A percentile compares a stretch with the other conserved stretches of the same genome.
Evolutionary conservation across 1,140 invertebrate species (phyloP).

Genomic region (Thaumetopoea pityocampa): DNA sequence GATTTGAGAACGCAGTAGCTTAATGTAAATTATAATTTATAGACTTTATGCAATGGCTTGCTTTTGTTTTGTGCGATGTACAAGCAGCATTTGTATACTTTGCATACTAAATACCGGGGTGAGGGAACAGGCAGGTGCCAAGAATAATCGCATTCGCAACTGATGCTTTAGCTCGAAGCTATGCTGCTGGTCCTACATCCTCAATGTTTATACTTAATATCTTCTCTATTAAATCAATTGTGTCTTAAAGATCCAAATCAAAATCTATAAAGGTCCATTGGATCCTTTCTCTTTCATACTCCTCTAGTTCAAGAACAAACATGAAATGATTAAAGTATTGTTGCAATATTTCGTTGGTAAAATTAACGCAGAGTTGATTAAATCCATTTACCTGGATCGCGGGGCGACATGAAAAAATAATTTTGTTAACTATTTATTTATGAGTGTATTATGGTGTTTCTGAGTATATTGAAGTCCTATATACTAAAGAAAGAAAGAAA

Average conservation of each 20-base stretch:
- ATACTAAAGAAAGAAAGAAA: constrained; percentile 20
- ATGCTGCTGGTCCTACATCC: constrained; percentile 45
- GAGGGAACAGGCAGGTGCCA: constrained; percentile 38
- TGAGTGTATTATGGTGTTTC: constrained; percentile 25
- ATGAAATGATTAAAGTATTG: constrained; percentile 98
- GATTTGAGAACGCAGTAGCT: constrained; percentile 8
- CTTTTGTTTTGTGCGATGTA: constrained; percentile 29
- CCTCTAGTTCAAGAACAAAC: constrained; percentile 97
- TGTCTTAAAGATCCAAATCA: constrained; percentile 93
- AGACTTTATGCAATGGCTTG: constrained; percentile 32
- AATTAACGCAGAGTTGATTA: constrained; percentile 98
- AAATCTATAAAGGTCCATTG: constrained; percentile 96
- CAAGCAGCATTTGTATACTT: constrained; percentile 29
- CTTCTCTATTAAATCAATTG: constrained; percentile 96
- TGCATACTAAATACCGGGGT: constrained; percentile 30
- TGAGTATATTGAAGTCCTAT: constrained; percentile 17
- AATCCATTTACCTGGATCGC: constrained; percentile 90
- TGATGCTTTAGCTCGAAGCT: constrained; percentile 49
- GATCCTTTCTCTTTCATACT: constrained; percentile 94
- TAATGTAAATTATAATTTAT: constrained; percentile 13
- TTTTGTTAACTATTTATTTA: constrained; percentile 31
- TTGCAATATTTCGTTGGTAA: constrained; percentile 96
- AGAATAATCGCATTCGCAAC: constrained; percentile 45
- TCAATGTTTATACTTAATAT: constrained; percentile 77
- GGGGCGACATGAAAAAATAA: constrained; percentile 60